phyloP scores from a whole-genome alignment of 2,888 invertebrate genomes.

The Hyposoter didymator region DNA sequence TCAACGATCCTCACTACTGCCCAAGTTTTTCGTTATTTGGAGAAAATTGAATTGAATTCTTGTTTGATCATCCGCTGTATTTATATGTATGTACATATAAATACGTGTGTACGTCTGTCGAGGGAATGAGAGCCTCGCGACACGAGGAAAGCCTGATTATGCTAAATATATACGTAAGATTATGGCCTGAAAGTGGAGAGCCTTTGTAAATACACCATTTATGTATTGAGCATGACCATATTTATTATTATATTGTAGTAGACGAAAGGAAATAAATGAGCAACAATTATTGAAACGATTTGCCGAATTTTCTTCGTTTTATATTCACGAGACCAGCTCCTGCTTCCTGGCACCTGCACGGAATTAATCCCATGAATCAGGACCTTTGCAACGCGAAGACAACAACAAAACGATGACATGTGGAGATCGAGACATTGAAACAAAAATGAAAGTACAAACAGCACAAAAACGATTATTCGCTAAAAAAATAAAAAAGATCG shows the following conservation, averaged over 20 bases:
- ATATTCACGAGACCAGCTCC: neutral
- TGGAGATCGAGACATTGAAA: too few relatives aligned
- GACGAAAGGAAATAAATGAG: conserved; percentile 79
- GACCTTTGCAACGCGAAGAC: too few relatives aligned
- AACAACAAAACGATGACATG: too few relatives aligned
- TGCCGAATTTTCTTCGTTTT: conserved; percentile 52
- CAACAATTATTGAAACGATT: conserved; percentile 68
- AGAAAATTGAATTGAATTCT: too few relatives aligned
- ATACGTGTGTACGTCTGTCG: conserved; percentile 40
- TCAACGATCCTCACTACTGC: too few relatives aligned
- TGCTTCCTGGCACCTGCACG: too few relatives aligned
- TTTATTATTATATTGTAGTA: conserved; percentile 82
- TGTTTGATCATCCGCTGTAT: conserved; percentile 18
- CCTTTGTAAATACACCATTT: conserved; percentile 81
- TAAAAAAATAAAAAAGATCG: too few relatives aligned
- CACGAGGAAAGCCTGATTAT: conserved; percentile 70
- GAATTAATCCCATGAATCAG: too few relatives aligned
- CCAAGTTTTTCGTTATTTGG: too few relatives aligned
- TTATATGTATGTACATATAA: conserved; percentile 33
- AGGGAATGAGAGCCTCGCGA: conserved; percentile 67
- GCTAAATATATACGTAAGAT: conserved; percentile 80
- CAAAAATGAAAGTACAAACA: too few relatives aligned
- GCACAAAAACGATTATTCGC: too few relatives aligned
- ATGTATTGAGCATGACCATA: conserved; percentile 82
- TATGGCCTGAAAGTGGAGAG: conserved; percentile 80